A percentile compares a stretch with the other conserved stretches of the same genome.
Conservation (phyloP, 2,113 vertebrate genomes). For the Penelope pileata region DNA sequence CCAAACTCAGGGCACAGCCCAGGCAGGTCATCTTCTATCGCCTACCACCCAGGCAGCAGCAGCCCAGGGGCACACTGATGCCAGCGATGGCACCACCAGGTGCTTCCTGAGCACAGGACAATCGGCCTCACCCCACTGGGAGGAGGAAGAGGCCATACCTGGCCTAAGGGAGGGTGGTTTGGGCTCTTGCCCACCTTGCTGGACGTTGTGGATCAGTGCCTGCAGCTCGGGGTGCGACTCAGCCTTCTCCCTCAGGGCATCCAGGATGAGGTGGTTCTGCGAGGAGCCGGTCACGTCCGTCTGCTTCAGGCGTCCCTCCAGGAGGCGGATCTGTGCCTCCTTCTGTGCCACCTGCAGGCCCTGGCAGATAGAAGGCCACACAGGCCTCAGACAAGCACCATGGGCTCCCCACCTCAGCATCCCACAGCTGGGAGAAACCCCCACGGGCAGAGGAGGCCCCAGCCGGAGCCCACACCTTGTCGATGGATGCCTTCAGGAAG, state of each 20-base stretch:
- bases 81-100: neutral
- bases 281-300: slow-evolving; percentile 85
- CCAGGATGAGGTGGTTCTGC: slow-evolving; percentile 91
- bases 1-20: neutral
- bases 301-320: slow-evolving; percentile 93
- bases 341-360: slow-evolving; percentile 95
- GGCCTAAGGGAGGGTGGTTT: no score
- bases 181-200: slow-evolving; percentile 81
- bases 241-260: slow-evolving; percentile 91
- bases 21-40: fast-evolving
- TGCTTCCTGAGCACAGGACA: fast-evolving
- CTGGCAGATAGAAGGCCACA: slow-evolving; percentile 42
- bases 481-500: slow-evolving; percentile 96
- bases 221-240: slow-evolving; percentile 92
- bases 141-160: neutral
- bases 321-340: slow-evolving; percentile 91
- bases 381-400: neutral
- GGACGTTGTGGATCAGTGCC: slow-evolving; percentile 91
- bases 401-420: fast-evolving
- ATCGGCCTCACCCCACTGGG: neutral
- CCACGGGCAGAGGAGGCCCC: neutral
- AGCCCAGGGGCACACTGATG: neutral
- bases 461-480: slow-evolving; percentile 80
- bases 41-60: neutral
- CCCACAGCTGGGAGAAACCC: neutral